These are phyloP conservation scores for Chamaea fasciata DNA, from an alignment of 2,113 vertebrate genomes.

Conservation along the genomic window DNA sequence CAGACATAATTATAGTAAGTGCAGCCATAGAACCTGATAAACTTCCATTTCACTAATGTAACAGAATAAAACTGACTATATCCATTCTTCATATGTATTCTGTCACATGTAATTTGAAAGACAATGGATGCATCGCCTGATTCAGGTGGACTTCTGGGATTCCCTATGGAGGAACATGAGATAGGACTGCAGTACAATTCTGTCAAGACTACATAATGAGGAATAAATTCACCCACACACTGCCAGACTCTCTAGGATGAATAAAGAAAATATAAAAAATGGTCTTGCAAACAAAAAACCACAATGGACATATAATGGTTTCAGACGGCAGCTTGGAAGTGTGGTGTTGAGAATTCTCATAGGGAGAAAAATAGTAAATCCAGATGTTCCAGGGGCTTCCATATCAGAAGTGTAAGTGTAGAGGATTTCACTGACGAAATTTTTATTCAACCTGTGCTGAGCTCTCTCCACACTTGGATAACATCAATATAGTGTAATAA, in stretches of 20 bases:
- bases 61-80: background rate
- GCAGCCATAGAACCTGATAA: background rate
- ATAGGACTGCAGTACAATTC: background rate
- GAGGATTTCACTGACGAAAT: background rate
- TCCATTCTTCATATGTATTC: background rate
- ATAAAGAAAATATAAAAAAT: background rate
- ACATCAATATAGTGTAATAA: background rate
- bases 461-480: background rate
- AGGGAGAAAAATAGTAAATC: background rate
- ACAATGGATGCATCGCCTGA: background rate
- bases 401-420: background rate
- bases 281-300: background rate
- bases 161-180: background rate
- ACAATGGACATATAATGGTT: fast-evolving
- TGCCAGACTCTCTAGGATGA: background rate
- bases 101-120: background rate
- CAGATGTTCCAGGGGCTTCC: background rate
- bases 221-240: background rate
- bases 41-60: background rate
- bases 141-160: background rate
- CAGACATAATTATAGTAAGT: background rate
- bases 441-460: background rate
- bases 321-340: background rate
- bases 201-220: background rate
- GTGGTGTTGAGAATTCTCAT: background rate